A percentile compares a stretch with the other conserved stretches of the same genome.
Evolutionary conservation across 2,113 vertebrate genomes (phyloP).

Genomic region (Ciconia stormi): DNA sequence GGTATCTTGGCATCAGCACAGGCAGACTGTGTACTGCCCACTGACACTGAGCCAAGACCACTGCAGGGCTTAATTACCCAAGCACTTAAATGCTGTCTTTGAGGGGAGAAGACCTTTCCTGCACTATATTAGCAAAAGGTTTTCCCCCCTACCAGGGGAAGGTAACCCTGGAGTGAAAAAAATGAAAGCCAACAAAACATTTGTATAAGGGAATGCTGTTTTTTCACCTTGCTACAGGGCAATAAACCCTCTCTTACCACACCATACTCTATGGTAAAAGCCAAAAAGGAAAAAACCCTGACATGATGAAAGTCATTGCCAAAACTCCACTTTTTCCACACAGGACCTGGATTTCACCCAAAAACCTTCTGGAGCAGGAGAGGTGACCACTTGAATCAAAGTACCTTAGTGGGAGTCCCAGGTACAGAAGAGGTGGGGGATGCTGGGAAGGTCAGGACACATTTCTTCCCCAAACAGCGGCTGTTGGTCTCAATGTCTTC

Average conservation of each 20-base stretch:
- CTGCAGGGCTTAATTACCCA: background rate
- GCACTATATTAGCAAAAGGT: background rate
- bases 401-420: slow-evolving; percentile 89
- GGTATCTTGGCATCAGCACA: background rate
- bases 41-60: background rate
- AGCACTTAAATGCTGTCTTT: background rate
- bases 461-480: slow-evolving; percentile 88
- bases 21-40: background rate
- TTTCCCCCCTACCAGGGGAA: background rate
- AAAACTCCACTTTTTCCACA: background rate
- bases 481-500: slow-evolving; percentile 94
- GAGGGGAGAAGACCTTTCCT: background rate
- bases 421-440: slow-evolving; percentile 82
- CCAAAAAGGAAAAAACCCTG: background rate
- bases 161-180: background rate
- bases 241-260: background rate
- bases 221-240: background rate
- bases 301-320: background rate
- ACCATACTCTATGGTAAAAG: background rate
- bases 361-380: background rate
- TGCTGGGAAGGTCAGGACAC: slow-evolving; percentile 79
- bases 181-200: background rate
- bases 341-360: background rate
- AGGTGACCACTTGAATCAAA: background rate
- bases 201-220: background rate